Base-by-base conservation (phyloP, 2,888 invertebrate species). In the Lithosia quadra region DNA sequence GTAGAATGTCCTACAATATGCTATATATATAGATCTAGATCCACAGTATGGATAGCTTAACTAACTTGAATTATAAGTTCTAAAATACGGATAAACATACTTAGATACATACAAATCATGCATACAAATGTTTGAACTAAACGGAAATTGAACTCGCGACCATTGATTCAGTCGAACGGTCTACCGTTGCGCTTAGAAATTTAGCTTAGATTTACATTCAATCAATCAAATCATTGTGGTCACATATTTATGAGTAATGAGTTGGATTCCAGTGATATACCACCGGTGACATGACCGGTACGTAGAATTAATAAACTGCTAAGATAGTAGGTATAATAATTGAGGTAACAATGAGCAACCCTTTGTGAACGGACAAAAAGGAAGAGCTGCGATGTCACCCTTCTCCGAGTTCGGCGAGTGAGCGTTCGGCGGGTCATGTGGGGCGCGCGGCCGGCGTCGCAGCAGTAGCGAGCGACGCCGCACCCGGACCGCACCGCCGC, bases 401-500 rank as follows among this genome's bases (percentile, higher is more conserved):
- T 94, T 94, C 94, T 92, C 91, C 86, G 78, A 77, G 85, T 82
- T 82, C 80, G 84, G 81, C 82, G 85, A 87, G 88, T 86, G 88
- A 88, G 86, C 86, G 87, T 81, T 78, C 72, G 75, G 67, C 78
- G 80, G 82, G 84, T 74, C 85, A 87, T 81, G 87, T 81, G 88
- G 86, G 87, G 87, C 88, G 82, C 79, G 82, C 84, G 86, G 85
- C 82, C 81, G 85, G 85, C 85, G 82, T 79, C 83, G 80, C 85
- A 84, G 91, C 94, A 94, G 94, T 94, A 93, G 92, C 87, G 86
- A 90, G 88, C 85, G 81, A 86, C 90, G 88, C 86, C 89, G 94
- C 94, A 91, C 86, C 92, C 92, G 90, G 88, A 90, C 91, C 92
- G 93, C 94, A 93, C 92, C 89, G 88, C 86, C 89, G 90, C 75